phyloP scores from a whole-genome alignment of 1,140 invertebrate species.

The Drosophila kikkawai region DNA sequence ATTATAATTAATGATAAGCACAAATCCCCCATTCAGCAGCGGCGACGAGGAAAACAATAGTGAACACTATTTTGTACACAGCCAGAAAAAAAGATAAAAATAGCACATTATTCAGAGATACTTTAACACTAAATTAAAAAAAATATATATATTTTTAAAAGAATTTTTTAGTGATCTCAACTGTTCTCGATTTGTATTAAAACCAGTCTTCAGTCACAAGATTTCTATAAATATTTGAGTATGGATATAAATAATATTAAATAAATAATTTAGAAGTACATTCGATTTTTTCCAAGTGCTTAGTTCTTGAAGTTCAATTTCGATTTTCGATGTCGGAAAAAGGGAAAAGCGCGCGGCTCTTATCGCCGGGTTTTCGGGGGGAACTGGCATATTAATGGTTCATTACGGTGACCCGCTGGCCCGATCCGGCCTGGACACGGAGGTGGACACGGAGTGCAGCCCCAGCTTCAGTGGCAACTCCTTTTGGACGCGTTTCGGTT shows the following conservation, averaged over 20 bases:
- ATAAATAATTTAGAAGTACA: not conserved
- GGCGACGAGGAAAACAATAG: conserved; percentile 58
- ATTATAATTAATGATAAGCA: conserved; percentile 80
- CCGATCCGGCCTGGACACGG: conserved; percentile 32
- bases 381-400: conserved; percentile 80
- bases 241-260: not conserved
- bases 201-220: not conserved
- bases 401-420: conserved; percentile 79
- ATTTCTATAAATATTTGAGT: no score
- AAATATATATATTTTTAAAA: no score
- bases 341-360: conserved; percentile 18
- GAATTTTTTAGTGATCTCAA: not conserved
- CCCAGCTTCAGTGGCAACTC: conserved; percentile 50
- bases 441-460: conserved; percentile 18
- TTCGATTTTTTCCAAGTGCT: not conserved
- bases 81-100: not conserved
- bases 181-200: not conserved
- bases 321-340: conserved; percentile 68
- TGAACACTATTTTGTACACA: conserved; percentile 38
- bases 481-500: conserved; percentile 45
- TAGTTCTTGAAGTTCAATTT: conserved; percentile 60
- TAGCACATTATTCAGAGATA: not conserved
- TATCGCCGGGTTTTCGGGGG: conserved; percentile 32
- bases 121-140: not conserved
- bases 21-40: conserved; percentile 27